Evolutionary conservation across 2,797 vertebrate species (phyloP).

Genomic region (Nasua narica): DNA sequence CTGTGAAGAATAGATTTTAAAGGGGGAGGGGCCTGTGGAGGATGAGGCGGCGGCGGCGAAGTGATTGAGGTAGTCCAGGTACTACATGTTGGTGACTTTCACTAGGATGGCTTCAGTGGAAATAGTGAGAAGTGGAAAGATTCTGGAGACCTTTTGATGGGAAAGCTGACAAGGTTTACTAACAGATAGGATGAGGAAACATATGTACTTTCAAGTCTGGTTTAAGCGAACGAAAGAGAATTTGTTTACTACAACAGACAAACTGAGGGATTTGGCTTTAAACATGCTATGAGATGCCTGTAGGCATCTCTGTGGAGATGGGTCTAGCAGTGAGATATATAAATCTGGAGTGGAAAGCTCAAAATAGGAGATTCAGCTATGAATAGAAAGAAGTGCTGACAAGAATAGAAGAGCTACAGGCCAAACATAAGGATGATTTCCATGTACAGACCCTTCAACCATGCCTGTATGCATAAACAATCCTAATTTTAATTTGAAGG

Average conservation of each 20-base stretch:
- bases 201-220: neutral
- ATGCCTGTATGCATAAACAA: neutral
- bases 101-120: neutral
- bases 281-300: neutral
- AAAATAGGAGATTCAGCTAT: neutral
- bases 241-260: neutral
- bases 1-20: neutral
- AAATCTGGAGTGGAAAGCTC: neutral
- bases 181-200: neutral
- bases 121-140: neutral
- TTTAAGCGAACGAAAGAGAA: neutral
- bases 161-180: neutral
- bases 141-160: neutral
- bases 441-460: neutral
- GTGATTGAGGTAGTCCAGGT: neutral
- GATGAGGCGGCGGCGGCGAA: neutral
- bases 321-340: neutral
- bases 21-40: fast-evolving
- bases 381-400: neutral
- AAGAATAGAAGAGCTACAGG: neutral
- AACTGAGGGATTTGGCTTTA: neutral
- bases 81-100: neutral
- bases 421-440: neutral
- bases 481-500: neutral
- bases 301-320: neutral